Evolutionary conservation across 37 sponge, comb jelly and placozoan species (phyloP), one percentile per base, ranked within the genome.

Genomic region (Theonella swinhoei): DNA sequence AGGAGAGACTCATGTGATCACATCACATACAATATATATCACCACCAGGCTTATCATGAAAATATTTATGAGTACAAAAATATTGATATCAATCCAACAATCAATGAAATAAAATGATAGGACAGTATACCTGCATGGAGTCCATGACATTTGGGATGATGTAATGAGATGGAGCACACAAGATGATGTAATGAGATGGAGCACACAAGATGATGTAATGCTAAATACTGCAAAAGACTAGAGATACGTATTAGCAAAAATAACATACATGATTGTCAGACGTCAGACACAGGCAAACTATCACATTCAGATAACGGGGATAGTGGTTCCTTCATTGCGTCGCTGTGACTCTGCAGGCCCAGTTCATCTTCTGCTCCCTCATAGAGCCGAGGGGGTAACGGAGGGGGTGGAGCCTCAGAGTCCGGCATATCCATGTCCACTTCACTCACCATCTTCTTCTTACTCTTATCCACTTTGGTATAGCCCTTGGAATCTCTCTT

Each of bases 401-500:
- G 82, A 9, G 88, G 82, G 0, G 82, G 82, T 1, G 28, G 59
- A 0, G 2, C 37, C 72, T 73, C 74, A n/a, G 24, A 62, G 3
- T 62, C 65, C 62, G 32, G 11, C 35, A 29, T 36, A 19, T 62
- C 73, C 31, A 39, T 30, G 3, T 24, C 24, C 4, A n/a, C 19
- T 42, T 30, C 60, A n/a, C 42, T 29, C 79, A 9, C 42, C 75
- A 43, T 28, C 33, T 34, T 30, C 68, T 76, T 84, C n/a, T 40
- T 41, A 41, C 54, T 80, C 76, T 87, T 87, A 62, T 75, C 40
- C 62, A 87, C 76, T 60, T 87, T 87, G 69, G 76, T 87, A 62
- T 87, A 87, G 26, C 76, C 82, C 30, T 81, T 73, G 29, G 40
- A 40, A 70, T 68, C 71, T 22, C 36, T 68, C 23, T 68, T 24